These are phyloP conservation scores for Danaus chrysippus DNA, from an alignment of 2,888 invertebrate species.

Conservation along the genomic window DNA sequence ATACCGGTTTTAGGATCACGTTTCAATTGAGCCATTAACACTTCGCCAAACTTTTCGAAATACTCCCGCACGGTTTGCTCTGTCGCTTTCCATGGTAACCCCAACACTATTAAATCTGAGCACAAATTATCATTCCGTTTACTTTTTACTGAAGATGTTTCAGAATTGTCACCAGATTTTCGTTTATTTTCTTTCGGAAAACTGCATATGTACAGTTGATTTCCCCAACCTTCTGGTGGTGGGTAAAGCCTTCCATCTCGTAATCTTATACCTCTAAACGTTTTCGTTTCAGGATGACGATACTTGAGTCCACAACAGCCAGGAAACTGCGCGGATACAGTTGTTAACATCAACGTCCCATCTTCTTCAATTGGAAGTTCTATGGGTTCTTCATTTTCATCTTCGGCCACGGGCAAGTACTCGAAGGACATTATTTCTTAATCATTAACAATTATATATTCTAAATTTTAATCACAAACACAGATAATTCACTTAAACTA, in stretches of 20 bases:
- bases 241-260: conserved; percentile 95
- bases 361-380: conserved; percentile 98
- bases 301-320: conserved; percentile 98
- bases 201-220: conserved; percentile 86
- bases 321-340: conserved; percentile 97
- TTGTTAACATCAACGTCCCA: conserved; percentile 94
- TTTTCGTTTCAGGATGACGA: conserved; percentile 94
- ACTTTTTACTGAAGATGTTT: conserved; percentile 92
- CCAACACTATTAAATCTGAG: conserved; percentile 98
- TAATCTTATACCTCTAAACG: conserved; percentile 92
- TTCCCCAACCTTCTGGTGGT: conserved; percentile 93
- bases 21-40: conserved; percentile 98
- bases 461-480: conserved; percentile 67
- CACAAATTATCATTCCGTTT: conserved; percentile 96
- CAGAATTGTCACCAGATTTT: conserved; percentile 93
- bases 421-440: conserved; percentile 78
- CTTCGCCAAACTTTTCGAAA: conserved; percentile 98
- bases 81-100: conserved; percentile 98
- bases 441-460: conserved; percentile 68
- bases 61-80: conserved; percentile 97
- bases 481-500: conserved; percentile 70
- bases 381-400: conserved; percentile 98
- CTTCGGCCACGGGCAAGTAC: conserved; percentile 96
- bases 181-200: conserved; percentile 96
- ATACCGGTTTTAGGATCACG: conserved; percentile 94